Conservation (phyloP, 2,888 invertebrate genomes). For the Rhamnusium bicolor region DNA sequence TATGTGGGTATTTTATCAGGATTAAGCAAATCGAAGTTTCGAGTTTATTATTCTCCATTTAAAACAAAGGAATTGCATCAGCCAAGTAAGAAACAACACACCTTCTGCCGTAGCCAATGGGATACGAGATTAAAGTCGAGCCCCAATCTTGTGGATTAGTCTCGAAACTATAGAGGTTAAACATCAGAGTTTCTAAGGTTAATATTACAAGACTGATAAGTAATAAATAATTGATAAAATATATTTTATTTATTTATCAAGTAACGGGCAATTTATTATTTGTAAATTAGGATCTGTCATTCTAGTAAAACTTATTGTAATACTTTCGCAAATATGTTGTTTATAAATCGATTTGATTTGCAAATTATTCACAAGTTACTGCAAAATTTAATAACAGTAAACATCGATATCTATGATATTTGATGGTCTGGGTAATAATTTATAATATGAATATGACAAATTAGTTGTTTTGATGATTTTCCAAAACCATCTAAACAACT, state of each 20-base stretch:
- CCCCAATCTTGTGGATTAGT: not conserved
- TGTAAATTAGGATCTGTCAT: not conserved
- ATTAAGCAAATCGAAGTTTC: not conserved
- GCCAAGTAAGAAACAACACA: not conserved
- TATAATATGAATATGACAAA: too few relatives aligned
- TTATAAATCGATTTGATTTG: not conserved
- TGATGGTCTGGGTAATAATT: too few relatives aligned
- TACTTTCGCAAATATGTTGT: not conserved
- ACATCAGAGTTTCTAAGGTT: constrained; percentile 2
- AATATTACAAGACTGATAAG: not conserved
- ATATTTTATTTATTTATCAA: too few relatives aligned
- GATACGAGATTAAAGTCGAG: constrained; percentile 21
- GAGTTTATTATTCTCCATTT: not conserved
- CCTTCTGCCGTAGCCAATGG: constrained; percentile 16
- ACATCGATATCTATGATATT: too few relatives aligned
- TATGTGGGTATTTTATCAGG: not conserved
- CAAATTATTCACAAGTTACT: too few relatives aligned
- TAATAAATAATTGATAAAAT: too few relatives aligned
- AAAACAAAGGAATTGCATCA: constrained; percentile 10
- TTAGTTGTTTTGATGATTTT: too few relatives aligned
- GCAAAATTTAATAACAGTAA: too few relatives aligned
- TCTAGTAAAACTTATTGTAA: not conserved
- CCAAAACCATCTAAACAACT: too few relatives aligned
- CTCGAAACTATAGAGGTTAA: constrained; percentile 6
- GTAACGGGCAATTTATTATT: not conserved